These are phyloP conservation scores for Forbesichthys papilliferus DNA, from an alignment of 2,113 vertebrate species.

Conservation along the genomic window DNA sequence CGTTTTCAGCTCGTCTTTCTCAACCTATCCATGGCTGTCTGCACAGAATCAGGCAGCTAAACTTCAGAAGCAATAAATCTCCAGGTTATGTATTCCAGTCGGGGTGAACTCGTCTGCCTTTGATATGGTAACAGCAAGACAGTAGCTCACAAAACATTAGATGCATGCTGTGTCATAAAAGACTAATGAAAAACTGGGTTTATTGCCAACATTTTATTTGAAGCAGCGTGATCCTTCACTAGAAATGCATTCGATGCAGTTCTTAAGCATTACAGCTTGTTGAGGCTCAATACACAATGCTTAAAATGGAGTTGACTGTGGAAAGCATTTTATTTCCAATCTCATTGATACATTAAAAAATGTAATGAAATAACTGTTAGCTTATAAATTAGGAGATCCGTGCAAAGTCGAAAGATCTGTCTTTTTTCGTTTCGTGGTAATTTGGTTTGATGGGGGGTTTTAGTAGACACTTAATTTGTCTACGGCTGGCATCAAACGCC, in stretches of 20 bases:
- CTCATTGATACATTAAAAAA: too few relatives aligned
- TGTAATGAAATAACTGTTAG: too few relatives aligned
- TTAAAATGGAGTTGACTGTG: neutral
- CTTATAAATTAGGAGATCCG: too few relatives aligned
- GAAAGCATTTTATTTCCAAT: neutral
- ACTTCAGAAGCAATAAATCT: conserved; percentile 30
- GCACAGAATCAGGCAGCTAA: neutral
- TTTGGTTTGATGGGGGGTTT: too few relatives aligned
- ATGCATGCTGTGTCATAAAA: conserved; percentile 43
- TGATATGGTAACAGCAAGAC: conserved; percentile 12
- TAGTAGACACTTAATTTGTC: neutral
- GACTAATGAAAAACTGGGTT: conserved; percentile 29
- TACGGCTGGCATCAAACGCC: too few relatives aligned
- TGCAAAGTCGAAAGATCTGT: too few relatives aligned
- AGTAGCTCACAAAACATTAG: conserved; percentile 17
- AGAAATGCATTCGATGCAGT: conserved; percentile 30
- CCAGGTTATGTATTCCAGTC: conserved; percentile 45
- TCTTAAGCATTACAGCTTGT: neutral
- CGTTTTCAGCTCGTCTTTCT: conserved; percentile 32
- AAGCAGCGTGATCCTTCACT: conserved; percentile 16
- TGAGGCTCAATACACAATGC: neutral
- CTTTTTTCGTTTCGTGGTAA: too few relatives aligned
- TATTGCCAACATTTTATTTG: conserved; percentile 28
- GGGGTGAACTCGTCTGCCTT: conserved; percentile 13
- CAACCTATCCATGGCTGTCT: conserved; percentile 6